Evolutionary conservation across 2,888 invertebrate species (phyloP).

Genomic region (Keiferia lycopersicella): DNA sequence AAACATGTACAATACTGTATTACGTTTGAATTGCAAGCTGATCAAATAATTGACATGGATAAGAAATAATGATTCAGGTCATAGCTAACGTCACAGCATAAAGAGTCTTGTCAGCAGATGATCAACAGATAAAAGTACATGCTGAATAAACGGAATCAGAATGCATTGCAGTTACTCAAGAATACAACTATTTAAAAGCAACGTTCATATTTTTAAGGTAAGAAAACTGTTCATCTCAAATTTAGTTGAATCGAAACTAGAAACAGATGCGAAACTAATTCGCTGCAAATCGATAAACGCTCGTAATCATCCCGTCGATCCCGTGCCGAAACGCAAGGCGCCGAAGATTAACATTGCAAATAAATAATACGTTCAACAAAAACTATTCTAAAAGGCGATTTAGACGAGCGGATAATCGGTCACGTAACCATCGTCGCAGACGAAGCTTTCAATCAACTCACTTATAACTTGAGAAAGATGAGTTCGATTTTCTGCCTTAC

Average conservation of each 20-base stretch:
- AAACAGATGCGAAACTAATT: slow-evolving; percentile 33
- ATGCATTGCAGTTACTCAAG: not conserved
- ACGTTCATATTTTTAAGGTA: not conserved
- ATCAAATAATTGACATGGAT: not conserved
- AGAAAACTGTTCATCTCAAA: not conserved
- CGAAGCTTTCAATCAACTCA: slow-evolving; percentile 63
- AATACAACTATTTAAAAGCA: not conserved
- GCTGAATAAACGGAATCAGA: not conserved
- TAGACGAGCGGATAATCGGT: slow-evolving; percentile 62
- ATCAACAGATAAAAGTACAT: too few relatives aligned
- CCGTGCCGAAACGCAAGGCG: slow-evolving; percentile 42
- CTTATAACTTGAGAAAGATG: slow-evolving; percentile 31
- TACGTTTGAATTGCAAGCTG: not conserved
- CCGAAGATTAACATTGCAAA: slow-evolving; percentile 45
- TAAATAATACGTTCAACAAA: slow-evolving; percentile 53
- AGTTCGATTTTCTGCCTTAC: slow-evolving; percentile 17
- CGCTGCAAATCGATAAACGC: slow-evolving; percentile 34
- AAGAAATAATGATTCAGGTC: not conserved
- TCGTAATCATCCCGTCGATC: slow-evolving; percentile 47
- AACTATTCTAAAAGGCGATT: slow-evolving; percentile 60
- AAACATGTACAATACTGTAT: not conserved
- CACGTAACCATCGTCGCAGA: slow-evolving; percentile 60
- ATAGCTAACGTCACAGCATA: too few relatives aligned
- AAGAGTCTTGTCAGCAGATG: too few relatives aligned
- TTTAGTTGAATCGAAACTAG: slow-evolving; percentile 8